Conservation (phyloP, 2,888 invertebrate species). For the Brachyptera risi region DNA sequence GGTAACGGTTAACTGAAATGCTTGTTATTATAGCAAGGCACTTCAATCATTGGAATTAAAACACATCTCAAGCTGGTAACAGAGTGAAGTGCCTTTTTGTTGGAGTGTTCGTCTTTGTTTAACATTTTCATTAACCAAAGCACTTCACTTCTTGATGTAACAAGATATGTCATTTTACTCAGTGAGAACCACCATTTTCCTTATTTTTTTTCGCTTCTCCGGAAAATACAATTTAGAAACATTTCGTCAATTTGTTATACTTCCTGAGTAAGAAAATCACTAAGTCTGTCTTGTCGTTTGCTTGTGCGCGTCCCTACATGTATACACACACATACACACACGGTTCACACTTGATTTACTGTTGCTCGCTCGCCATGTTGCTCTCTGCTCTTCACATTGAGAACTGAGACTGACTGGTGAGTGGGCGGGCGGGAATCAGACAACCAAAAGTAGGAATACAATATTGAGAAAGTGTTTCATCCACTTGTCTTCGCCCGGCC, state of each 20-base stretch:
- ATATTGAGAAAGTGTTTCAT: slow-evolving; percentile 33
- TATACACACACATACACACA: slow-evolving; percentile 31
- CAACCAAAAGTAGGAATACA: slow-evolving; percentile 38
- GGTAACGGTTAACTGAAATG: slow-evolving; percentile 12
- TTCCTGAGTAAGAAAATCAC: slow-evolving; percentile 33
- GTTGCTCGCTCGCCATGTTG: slow-evolving; percentile 34
- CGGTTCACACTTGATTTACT: slow-evolving; percentile 32
- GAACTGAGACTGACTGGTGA: slow-evolving; percentile 37
- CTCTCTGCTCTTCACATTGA: slow-evolving; percentile 35
- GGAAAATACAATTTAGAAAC: slow-evolving; percentile 29
- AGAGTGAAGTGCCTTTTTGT: slow-evolving; percentile 33
- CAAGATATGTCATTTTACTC: slow-evolving; percentile 35
- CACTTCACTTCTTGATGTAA: slow-evolving; percentile 35
- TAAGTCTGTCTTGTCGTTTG: slow-evolving; percentile 26
- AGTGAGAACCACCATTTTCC: slow-evolving; percentile 26
- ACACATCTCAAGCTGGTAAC: slow-evolving; percentile 30
- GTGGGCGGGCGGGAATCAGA: slow-evolving; percentile 39
- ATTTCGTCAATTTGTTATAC: slow-evolving; percentile 30
- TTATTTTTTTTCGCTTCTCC: slow-evolving; percentile 19
- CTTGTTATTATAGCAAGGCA: slow-evolving; percentile 32
- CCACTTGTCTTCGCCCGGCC: slow-evolving; percentile 32
- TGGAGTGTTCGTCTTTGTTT: slow-evolving; percentile 21
- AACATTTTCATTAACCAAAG: slow-evolving; percentile 29
- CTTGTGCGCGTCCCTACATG: slow-evolving; percentile 32
- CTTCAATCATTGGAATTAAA: slow-evolving; percentile 33